A percentile compares a stretch with the other conserved stretches of the same genome.
These are phyloP conservation scores for Lucilia cuprina DNA, from an alignment of 1,140 invertebrate genomes.

Conservation along the genomic window DNA sequence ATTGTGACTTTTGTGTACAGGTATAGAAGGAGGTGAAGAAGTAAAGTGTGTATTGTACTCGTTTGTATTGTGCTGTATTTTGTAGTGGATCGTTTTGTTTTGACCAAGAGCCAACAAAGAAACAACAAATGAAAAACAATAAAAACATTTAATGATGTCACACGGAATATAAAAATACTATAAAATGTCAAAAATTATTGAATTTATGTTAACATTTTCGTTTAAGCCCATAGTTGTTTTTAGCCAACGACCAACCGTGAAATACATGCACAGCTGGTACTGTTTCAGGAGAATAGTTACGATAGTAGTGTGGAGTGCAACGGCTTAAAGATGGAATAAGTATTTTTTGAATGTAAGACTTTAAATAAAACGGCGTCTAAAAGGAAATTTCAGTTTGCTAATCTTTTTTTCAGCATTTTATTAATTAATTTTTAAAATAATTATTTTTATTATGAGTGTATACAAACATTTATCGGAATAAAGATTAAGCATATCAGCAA, in stretches of 20 bases:
- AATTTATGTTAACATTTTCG: constrained; percentile 56
- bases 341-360: not conserved
- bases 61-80: not conserved
- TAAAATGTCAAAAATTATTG: constrained; percentile 62
- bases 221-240: not conserved
- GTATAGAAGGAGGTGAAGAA: not conserved
- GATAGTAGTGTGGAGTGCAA: not conserved
- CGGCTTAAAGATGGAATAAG: not conserved
- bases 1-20: not conserved
- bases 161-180: constrained; percentile 62
- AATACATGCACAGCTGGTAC: not conserved
- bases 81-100: constrained; percentile 8
- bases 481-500: not conserved
- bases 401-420: not conserved
- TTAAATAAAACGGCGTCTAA: not conserved
- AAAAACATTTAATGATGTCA: constrained; percentile 62
- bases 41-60: not conserved
- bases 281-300: not conserved
- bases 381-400: not conserved
- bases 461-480: not conserved
- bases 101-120: constrained; percentile 48
- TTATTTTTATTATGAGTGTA: not conserved
- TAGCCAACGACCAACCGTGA: not conserved
- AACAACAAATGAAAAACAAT: constrained; percentile 59
- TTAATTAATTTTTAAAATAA: not conserved